Percentiles rank a stretch among this genome's conserved stretches.
phyloP scores from a whole-genome alignment of 2,797 vertebrate species.

The Pangasius macronema region DNA sequence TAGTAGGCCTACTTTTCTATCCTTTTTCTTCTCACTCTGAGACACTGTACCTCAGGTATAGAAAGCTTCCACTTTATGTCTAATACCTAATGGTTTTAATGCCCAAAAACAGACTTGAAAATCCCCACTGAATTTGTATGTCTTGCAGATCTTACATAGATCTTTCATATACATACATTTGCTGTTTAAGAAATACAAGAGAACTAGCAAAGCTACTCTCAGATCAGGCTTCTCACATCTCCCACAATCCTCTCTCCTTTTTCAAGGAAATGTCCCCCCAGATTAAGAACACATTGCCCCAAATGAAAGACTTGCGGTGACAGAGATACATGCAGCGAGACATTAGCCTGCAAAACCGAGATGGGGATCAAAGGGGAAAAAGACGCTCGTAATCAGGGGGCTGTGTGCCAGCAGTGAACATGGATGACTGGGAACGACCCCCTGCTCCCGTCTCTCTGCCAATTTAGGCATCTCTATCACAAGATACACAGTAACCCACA shows the following conservation, averaged over 20 bases:
- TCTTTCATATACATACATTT: not conserved
- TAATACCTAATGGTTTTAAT: constrained; percentile 40
- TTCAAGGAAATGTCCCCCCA: constrained; percentile 31
- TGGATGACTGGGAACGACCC: constrained; percentile 41
- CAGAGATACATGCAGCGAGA: constrained; percentile 59
- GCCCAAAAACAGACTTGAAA: constrained; percentile 2
- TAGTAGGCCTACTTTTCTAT: not conserved
- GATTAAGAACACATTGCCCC: constrained; percentile 63
- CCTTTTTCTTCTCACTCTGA: not conserved
- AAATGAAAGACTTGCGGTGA: constrained; percentile 57
- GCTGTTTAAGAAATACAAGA: constrained; percentile 22
- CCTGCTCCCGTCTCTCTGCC: constrained; percentile 34
- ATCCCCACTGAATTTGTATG: constrained; percentile 11
- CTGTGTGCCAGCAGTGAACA: constrained; percentile 52
- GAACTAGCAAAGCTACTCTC: constrained; percentile 26
- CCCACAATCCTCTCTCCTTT: not conserved
- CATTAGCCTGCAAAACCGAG: constrained; percentile 53
- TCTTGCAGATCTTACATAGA: not conserved
- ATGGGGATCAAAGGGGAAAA: constrained; percentile 59
- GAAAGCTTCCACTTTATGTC: constrained; percentile 41
- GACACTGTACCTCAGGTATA: constrained; percentile 4
- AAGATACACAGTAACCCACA: constrained; percentile 50
- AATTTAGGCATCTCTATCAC: constrained; percentile 45
- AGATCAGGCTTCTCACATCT: constrained; percentile 42
- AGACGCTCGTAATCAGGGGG: constrained; percentile 57